Evolutionary conservation across 2,797 vertebrate genomes (phyloP), one percentile per base, ranked within the genome.

Genomic region (Chrysocyon brachyurus): DNA sequence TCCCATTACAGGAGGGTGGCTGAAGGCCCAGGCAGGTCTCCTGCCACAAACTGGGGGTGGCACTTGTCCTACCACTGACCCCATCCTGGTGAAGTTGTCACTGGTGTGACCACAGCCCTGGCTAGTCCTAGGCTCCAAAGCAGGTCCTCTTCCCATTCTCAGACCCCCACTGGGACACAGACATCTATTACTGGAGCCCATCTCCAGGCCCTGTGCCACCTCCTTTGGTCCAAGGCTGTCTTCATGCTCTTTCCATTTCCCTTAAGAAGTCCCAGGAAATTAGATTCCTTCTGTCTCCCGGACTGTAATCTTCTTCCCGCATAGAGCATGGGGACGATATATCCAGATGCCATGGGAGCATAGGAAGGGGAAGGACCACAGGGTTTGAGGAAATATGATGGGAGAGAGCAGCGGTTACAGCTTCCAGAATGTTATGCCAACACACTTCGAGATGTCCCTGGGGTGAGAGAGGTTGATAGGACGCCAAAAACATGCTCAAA

Each of bases 101-200:
- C 2, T 31, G 36, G 28, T 36, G 0, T 52, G 4, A 36, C 6
- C 70, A 73, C 17, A 36, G 68, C 28, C 14, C 8, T 79, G 14
- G 31, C 33, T 61, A 46, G 49, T 46, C 46, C 5, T n/a, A n/a
- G 21, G 22, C 17, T 24, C 16, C 66, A 54, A 49, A 31, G 75
- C 5, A 0, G 0, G 12, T 49, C 40, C 10, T 61, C 31, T 54
- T 56, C 22, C 31, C n/a, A 6, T 57, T 70, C 46, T 63, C 59
- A 10, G 33, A 87, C 40, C 31, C 61, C 16, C 15, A 6, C 12
- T 36, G 49, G 36, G 33, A 66, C 49, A 21, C 36, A 66, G 63
- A n/a, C 63, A 73, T 0, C 10, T 22, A 12, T 57, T 52, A 3
- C 0, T 12, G 4, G 21, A 52, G 11, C 40, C 33, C 19, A n/a